Conservation (phyloP, 2,888 invertebrate genomes). For the Andrena marginata region DNA sequence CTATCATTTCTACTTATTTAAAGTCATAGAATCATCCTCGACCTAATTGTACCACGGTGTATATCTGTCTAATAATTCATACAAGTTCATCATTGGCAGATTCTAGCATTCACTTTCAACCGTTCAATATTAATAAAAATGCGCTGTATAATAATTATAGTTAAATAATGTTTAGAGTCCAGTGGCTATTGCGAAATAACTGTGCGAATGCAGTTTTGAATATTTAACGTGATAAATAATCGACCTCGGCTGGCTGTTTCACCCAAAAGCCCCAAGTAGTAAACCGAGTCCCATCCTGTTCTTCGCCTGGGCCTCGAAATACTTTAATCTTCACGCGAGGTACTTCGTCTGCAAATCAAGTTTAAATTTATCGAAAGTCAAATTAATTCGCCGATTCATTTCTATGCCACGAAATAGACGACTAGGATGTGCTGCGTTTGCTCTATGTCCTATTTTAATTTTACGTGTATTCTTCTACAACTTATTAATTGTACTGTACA, state of each 20-base stretch:
- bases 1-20: background rate
- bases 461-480: too few relatives aligned
- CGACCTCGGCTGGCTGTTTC: slow-evolving; percentile 75
- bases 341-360: slow-evolving; percentile 63
- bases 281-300: slow-evolving; percentile 77
- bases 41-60: too few relatives aligned
- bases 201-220: too few relatives aligned
- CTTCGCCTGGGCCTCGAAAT: slow-evolving; percentile 80
- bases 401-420: background rate
- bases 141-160: too few relatives aligned
- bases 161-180: too few relatives aligned
- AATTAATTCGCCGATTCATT: background rate
- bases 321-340: slow-evolving; percentile 82
- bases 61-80: background rate
- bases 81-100: background rate
- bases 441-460: too few relatives aligned
- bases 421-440: background rate
- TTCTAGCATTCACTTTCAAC: background rate
- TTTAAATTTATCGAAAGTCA: background rate
- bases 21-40: background rate
- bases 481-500: too few relatives aligned
- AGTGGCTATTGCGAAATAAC: too few relatives aligned
- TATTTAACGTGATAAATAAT: slow-evolving; percentile 13
- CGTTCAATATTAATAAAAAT: too few relatives aligned
- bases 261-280: slow-evolving; percentile 83